Percentiles rank a stretch among this genome's conserved stretches.
These are phyloP conservation scores for Peromyscus polionotus DNA, from an alignment of 2,113 vertebrate genomes.

Conservation along the genomic window DNA sequence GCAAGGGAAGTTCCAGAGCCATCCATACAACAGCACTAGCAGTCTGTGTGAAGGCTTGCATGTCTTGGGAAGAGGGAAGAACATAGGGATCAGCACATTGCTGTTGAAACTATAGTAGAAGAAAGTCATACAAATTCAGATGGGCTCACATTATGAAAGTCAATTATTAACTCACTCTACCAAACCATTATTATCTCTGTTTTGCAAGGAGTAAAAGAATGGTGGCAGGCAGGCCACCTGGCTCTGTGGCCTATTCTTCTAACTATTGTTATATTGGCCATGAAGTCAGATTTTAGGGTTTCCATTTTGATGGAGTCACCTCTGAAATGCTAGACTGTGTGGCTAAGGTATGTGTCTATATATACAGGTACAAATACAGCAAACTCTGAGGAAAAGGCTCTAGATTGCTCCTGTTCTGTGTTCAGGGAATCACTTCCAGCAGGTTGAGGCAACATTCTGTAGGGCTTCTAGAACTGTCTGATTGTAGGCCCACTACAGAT, in stretches of 20 bases:
- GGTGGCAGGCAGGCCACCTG: neutral
- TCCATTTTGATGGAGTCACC: neutral
- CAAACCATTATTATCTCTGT: neutral
- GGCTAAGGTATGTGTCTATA: neutral
- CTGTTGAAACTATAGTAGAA: neutral
- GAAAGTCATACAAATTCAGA: neutral
- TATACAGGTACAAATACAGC: neutral
- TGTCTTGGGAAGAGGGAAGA: neutral
- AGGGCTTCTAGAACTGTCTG: neutral
- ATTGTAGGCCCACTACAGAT: rapidly evolving
- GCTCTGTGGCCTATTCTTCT: neutral
- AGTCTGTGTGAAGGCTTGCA: neutral
- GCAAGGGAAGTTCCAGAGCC: neutral
- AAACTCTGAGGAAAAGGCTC: neutral
- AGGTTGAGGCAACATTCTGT: neutral
- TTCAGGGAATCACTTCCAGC: neutral
- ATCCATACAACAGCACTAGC: no score
- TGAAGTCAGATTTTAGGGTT: neutral
- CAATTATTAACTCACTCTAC: neutral
- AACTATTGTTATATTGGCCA: neutral
- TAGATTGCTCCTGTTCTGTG: neutral
- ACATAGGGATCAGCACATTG: neutral
- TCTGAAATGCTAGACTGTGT: neutral
- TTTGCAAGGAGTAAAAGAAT: neutral
- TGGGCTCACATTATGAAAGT: neutral